Evolutionary conservation across 2,797 vertebrate species (phyloP).

Genomic region (Salmo trutta): DNA sequence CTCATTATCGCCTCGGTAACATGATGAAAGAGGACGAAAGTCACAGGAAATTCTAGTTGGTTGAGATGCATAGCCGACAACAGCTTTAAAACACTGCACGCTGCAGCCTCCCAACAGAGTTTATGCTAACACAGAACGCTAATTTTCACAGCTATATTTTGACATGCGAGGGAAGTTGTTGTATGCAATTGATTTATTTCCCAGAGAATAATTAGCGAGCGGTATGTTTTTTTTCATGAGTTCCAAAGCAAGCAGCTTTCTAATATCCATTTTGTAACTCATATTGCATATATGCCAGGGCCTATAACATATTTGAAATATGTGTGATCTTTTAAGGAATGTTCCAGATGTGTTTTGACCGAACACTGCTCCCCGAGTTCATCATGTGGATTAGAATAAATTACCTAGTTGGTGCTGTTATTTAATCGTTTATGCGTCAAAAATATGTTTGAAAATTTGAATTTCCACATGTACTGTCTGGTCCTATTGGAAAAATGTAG

Average conservation of each 20-base stretch:
- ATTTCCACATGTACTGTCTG: conserved; percentile 33
- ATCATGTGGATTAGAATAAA: conserved; percentile 52
- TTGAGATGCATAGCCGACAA: conserved; percentile 47
- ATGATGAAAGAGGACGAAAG: conserved; percentile 57
- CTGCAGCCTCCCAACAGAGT: conserved; percentile 4
- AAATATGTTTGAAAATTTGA: conserved; percentile 30
- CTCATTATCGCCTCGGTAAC: conserved; percentile 42
- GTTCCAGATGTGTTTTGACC: conserved; percentile 55
- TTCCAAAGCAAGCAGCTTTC: conserved; percentile 58
- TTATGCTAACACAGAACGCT: not conserved
- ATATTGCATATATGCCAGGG: conserved; percentile 51
- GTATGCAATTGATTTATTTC: conserved; percentile 65
- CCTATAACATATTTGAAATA: conserved; percentile 69
- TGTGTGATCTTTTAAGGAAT: conserved; percentile 64
- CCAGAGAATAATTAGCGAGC: conserved; percentile 62
- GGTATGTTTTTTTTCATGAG: conserved; percentile 71
- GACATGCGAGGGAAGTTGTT: conserved; percentile 59
- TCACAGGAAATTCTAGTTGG: conserved; percentile 43
- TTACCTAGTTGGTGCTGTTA: conserved; percentile 45
- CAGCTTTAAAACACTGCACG: conserved; percentile 33
- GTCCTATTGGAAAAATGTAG: conserved; percentile 27
- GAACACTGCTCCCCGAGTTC: conserved; percentile 32
- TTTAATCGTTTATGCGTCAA: conserved; percentile 37
- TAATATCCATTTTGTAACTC: conserved; percentile 65
- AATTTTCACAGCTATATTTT: conserved; percentile 12